These are phyloP conservation scores for Cinara cedri DNA, from an alignment of 2,888 invertebrate species.

Conservation along the genomic window DNA sequence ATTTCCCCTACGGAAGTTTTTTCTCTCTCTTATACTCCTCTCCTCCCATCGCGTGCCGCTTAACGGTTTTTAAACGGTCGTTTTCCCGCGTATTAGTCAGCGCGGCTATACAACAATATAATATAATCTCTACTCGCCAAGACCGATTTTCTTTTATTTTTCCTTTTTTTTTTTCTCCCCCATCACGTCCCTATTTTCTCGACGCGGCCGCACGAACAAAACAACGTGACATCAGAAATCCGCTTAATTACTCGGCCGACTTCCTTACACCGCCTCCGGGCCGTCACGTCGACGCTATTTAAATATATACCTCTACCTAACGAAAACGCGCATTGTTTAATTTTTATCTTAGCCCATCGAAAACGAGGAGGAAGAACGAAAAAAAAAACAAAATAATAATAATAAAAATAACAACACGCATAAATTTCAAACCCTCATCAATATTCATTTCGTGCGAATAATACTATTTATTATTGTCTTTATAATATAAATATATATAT, in stretches of 20 bases:
- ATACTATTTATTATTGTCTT: conserved; percentile 23
- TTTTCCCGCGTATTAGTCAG: conserved; percentile 7
- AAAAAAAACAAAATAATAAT: neutral
- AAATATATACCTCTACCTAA: no score
- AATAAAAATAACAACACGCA: conserved; percentile 30
- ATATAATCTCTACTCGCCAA: neutral
- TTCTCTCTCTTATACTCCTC: neutral
- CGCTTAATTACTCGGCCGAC: conserved; percentile 30
- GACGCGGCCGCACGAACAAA: conserved; percentile 7
- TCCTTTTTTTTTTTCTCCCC: neutral
- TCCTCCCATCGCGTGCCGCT: neutral
- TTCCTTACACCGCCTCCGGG: neutral
- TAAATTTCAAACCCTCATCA: conserved; percentile 36
- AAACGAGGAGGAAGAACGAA: neutral
- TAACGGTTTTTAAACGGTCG: conserved; percentile 48
- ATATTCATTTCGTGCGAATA: conserved; percentile 51
- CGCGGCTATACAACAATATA: no score
- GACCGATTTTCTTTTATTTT: neutral
- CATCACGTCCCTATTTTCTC: no score
- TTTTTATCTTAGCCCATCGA: conserved; percentile 8
- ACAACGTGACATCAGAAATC: conserved; percentile 46
- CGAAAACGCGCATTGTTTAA: conserved; percentile 25
- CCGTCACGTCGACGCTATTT: neutral
- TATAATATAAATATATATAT: no score
- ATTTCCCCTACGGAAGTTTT: conserved; percentile 56